Conservation (phyloP, 2,113 vertebrate genomes). For the Spea bombifrons region DNA sequence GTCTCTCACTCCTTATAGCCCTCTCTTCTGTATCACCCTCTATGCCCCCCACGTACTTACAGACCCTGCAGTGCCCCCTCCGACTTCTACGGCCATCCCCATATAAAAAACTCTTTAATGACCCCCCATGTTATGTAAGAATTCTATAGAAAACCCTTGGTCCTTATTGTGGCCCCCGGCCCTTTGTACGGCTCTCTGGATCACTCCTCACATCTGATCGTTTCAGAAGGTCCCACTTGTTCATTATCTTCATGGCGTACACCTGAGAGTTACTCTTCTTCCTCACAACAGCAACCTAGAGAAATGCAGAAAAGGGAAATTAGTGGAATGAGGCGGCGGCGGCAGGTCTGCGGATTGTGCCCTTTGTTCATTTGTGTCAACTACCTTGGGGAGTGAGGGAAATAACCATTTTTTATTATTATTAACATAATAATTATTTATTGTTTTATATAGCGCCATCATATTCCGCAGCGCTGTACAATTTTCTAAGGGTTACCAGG, state of each 20-base stretch:
- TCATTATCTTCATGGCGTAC: slow-evolving; percentile 85
- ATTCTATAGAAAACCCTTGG: background rate
- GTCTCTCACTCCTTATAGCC: background rate
- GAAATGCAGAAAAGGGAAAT: background rate
- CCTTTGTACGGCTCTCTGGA: background rate
- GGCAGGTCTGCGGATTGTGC: too few species aligned
- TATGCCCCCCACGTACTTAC: background rate
- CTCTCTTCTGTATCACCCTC: background rate
- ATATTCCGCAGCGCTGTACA: too few species aligned
- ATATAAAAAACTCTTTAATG: background rate
- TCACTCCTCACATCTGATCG: slow-evolving; percentile 70
- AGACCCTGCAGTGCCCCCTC: too few species aligned
- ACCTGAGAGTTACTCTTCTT: slow-evolving; percentile 73
- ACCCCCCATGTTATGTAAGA: too few species aligned
- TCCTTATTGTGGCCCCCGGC: background rate
- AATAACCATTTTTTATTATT: too few species aligned
- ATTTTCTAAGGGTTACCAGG: too few species aligned
- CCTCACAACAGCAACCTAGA: slow-evolving; percentile 76
- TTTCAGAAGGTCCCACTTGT: slow-evolving; percentile 85
- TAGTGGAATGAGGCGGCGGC: too few species aligned
- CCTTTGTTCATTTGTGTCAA: too few species aligned
- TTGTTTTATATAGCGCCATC: too few species aligned
- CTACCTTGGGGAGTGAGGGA: too few species aligned
- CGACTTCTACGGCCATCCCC: too few species aligned
- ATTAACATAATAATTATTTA: too few species aligned